Conservation (phyloP, 1,140 invertebrate genomes). For the Heliconius hewitsoni region DNA sequence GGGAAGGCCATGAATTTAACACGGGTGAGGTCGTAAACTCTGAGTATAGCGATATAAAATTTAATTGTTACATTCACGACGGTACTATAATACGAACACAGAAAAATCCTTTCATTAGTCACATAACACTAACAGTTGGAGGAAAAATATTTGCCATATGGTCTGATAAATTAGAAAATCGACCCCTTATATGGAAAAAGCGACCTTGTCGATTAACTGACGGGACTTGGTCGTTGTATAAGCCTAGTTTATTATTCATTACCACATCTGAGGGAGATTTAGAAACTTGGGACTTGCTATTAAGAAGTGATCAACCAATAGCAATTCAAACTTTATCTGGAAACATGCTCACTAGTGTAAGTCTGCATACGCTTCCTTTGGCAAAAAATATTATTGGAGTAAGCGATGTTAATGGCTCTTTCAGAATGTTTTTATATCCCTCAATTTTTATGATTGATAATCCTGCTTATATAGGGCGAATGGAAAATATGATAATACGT, state of each 20-base stretch:
- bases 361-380: conserved; percentile 75
- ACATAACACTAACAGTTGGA: conserved; percentile 79
- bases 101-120: conserved; percentile 81
- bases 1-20: conserved; percentile 84
- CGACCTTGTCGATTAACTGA: conserved; percentile 66
- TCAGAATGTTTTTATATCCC: conserved; percentile 83
- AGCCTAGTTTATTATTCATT: conserved; percentile 71
- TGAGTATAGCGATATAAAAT: conserved; percentile 77
- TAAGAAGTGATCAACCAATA: conserved; percentile 73
- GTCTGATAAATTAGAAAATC: conserved; percentile 58
- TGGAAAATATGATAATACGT: conserved; percentile 63
- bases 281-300: conserved; percentile 72
- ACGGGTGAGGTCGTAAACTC: conserved; percentile 82
- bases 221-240: conserved; percentile 71
- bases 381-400: conserved; percentile 81
- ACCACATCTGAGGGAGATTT: conserved; percentile 68
- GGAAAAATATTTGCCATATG: conserved; percentile 78
- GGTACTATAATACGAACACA: conserved; percentile 83
- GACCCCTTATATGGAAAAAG: conserved; percentile 73
- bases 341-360: conserved; percentile 79
- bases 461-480: conserved; percentile 51
- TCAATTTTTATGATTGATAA: conserved; percentile 73
- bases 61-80: conserved; percentile 83
- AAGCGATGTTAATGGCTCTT: conserved; percentile 83
- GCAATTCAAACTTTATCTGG: conserved; percentile 70